These are phyloP conservation scores for Emmelina monodactyla DNA, from an alignment of 2,888 invertebrate genomes.

Conservation along the genomic window DNA sequence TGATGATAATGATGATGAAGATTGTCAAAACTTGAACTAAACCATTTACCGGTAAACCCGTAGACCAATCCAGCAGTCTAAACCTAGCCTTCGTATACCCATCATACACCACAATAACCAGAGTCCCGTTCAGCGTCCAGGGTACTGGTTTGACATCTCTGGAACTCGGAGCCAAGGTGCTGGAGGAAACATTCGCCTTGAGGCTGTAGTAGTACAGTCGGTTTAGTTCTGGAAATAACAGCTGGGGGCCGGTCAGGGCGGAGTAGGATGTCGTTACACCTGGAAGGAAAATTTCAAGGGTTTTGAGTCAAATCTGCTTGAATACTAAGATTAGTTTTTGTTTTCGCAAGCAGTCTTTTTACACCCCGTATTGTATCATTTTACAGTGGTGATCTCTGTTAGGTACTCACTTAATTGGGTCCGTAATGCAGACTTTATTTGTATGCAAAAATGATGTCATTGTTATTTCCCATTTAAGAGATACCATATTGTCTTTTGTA, in stretches of 20 bases:
- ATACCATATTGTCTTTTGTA: no score
- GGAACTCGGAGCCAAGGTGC: slow-evolving; percentile 28
- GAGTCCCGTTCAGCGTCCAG: slow-evolving; percentile 40
- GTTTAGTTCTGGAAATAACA: slow-evolving; percentile 34
- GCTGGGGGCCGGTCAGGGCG: slow-evolving; percentile 23
- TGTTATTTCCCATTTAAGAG: no score
- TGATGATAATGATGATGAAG: no score
- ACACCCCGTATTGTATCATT: no score
- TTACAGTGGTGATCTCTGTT: no score
- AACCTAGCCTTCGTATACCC: slow-evolving; percentile 35
- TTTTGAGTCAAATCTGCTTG: slow-evolving; percentile 9
- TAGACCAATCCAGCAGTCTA: slow-evolving; percentile 16
- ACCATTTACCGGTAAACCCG: background rate
- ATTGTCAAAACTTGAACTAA: no score
- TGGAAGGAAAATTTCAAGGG: slow-evolving; percentile 19
- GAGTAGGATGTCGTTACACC: slow-evolving; percentile 20
- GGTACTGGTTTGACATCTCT: slow-evolving; percentile 22
- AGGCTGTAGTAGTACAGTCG: slow-evolving; percentile 35
- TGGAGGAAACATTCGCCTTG: slow-evolving; percentile 38
- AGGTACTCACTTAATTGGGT: no score
- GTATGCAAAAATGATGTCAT: no score
- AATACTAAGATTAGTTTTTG: background rate
- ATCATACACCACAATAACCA: slow-evolving; percentile 32
- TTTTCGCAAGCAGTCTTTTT: no score
- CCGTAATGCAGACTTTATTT: no score